Conservation (phyloP, 2,113 vertebrate species). For the Cyanoderma ruficeps region DNA sequence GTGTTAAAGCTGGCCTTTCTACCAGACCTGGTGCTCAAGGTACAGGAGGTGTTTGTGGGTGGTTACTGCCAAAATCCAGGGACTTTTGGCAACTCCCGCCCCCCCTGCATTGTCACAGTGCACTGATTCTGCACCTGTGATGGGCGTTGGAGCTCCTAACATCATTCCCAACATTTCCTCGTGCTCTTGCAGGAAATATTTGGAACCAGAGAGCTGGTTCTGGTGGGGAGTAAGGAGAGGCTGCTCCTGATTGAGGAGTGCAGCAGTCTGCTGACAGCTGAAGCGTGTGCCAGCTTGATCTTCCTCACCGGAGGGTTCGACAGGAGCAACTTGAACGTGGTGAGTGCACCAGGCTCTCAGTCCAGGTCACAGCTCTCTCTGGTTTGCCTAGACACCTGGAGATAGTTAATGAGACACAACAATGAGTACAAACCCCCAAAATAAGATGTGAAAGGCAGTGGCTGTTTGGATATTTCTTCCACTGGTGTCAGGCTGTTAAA, state of each 20-base stretch:
- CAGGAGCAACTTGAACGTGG: not conserved
- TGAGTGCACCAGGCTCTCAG: not conserved
- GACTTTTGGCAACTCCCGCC: not conserved
- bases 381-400: not conserved
- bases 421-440: not conserved
- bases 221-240: not conserved
- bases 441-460: not conserved
- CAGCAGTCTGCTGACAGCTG: rapidly evolving
- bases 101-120: rapidly evolving
- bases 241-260: rapidly evolving
- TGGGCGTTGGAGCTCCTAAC: rapidly evolving
- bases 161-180: not conserved
- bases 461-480: not conserved
- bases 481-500: not conserved
- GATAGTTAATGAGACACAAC: not conserved
- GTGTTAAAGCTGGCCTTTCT: slow-evolving; percentile 70
- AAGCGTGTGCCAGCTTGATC: rapidly evolving
- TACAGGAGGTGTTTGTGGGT: not conserved
- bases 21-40: slow-evolving; percentile 79
- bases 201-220: slow-evolving; percentile 9
- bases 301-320: rapidly evolving
- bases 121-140: rapidly evolving
- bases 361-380: not conserved
- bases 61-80: not conserved
- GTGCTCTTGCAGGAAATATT: rapidly evolving